A percentile compares a stretch with the other conserved stretches of the same genome.
Conservation (phyloP, 1,140 invertebrate species). For the Daktulosphaira vitifoliae region DNA sequence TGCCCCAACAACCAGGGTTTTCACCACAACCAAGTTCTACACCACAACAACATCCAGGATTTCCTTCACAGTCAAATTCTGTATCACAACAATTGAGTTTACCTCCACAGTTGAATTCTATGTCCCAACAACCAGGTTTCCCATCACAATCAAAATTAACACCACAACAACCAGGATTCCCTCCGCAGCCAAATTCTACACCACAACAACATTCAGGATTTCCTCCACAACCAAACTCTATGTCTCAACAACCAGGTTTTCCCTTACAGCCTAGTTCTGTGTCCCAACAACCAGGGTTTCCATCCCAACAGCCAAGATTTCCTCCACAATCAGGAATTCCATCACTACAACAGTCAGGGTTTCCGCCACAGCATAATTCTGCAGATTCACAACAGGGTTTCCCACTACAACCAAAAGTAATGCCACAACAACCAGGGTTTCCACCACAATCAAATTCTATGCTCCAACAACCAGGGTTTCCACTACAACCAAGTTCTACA, state of each 20-base stretch:
- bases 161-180: conserved; percentile 40
- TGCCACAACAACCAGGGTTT: conserved; percentile 42
- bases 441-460: not conserved
- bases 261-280: conserved; percentile 18
- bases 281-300: conserved; percentile 40
- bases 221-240: conserved; percentile 31
- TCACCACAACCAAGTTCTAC: conserved; percentile 37
- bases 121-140: not conserved
- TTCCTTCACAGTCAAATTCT: conserved; percentile 38
- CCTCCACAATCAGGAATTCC: conserved; percentile 31
- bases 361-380: conserved; percentile 30
- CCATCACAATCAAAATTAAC: conserved; percentile 35
- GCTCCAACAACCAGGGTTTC: not conserved
- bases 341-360: conserved; percentile 13
- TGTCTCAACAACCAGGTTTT: conserved; percentile 4
- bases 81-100: conserved; percentile 42
- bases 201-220: conserved; percentile 2
- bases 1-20: not conserved
- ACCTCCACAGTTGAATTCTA: not conserved
- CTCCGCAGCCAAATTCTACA: not conserved
- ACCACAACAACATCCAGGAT: conserved; percentile 34
- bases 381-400: conserved; percentile 37
- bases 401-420: conserved; percentile 38
- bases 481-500: conserved; percentile 35
- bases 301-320: not conserved